A percentile compares a stretch with the other conserved stretches of the same genome.
Conservation (phyloP, 2,113 vertebrate species). For the Bothrops jararaca region DNA sequence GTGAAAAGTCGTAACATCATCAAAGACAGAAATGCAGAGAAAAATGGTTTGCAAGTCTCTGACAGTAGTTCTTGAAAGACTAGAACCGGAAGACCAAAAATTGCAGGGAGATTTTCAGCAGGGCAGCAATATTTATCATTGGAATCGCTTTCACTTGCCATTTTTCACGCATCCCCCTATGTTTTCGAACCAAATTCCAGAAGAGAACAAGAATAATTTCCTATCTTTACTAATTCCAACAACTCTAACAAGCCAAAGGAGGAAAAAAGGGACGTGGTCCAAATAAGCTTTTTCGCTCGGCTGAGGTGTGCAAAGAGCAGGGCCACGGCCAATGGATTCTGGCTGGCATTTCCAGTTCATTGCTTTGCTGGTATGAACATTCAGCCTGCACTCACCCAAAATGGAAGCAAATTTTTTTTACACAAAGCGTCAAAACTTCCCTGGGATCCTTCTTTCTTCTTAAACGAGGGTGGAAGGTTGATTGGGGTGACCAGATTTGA, state of each 20-base stretch:
- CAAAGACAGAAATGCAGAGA: slow-evolving; percentile 42
- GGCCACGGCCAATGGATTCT: slow-evolving; percentile 30
- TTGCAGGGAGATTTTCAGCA: not conserved
- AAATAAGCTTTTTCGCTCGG: slow-evolving; percentile 43
- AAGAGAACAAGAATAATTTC: not conserved
- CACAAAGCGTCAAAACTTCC: not conserved
- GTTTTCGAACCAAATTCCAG: not conserved
- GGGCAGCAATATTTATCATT: not conserved
- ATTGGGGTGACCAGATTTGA: not conserved
- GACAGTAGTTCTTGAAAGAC: not conserved
- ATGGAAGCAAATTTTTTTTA: slow-evolving; percentile 20
- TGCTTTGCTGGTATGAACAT: slow-evolving; percentile 39
- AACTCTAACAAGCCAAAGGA: slow-evolving; percentile 25
- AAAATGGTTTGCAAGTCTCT: slow-evolving; percentile 50
- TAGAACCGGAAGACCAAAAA: not conserved
- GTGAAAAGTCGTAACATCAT: slow-evolving; percentile 58
- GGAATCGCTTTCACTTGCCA: not conserved
- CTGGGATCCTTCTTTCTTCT: slow-evolving; percentile 4
- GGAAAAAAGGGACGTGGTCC: slow-evolving; percentile 28
- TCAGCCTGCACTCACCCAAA: slow-evolving; percentile 22
- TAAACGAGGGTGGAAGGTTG: not conserved
- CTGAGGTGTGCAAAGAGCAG: slow-evolving; percentile 42
- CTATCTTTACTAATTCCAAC: not conserved
- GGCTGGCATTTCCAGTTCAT: slow-evolving; percentile 32
- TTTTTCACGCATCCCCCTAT: rapidly evolving